These are phyloP conservation scores for Enchytraeus crypticus DNA, from an alignment of 2,888 invertebrate genomes.

Conservation along the genomic window DNA sequence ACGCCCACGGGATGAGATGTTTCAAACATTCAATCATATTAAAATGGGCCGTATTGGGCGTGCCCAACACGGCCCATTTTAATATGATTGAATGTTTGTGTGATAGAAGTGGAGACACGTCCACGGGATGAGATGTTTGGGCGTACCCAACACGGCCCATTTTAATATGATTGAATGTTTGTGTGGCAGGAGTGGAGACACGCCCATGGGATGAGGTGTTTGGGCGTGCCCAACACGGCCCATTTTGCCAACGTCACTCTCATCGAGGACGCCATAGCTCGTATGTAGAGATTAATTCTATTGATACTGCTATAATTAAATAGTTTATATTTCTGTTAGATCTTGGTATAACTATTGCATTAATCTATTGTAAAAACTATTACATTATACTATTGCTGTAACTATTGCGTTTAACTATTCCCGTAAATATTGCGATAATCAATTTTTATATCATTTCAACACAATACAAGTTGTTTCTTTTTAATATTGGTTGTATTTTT, in stretches of 20 bases:
- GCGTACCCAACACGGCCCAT: constrained; percentile 98
- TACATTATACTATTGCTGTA: background rate
- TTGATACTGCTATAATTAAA: too few species aligned
- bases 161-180: too few species aligned
- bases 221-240: constrained; percentile 98
- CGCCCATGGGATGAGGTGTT: constrained; percentile 85
- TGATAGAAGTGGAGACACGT: constrained; percentile 65
- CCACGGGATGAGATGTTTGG: constrained; percentile 91
- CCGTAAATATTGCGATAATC: too few species aligned
- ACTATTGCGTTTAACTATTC: background rate
- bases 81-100: too few species aligned
- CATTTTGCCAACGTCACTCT: constrained; percentile 99
- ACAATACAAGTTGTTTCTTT: too few species aligned
- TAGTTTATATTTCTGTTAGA: background rate
- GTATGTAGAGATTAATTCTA: constrained; percentile 63
- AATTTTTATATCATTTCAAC: too few species aligned
- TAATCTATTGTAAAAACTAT: background rate
- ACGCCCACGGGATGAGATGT: too few species aligned
- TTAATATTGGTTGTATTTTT: too few species aligned
- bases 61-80: too few species aligned
- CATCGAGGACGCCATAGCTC: constrained; percentile 89
- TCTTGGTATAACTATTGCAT: background rate
- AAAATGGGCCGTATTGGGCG: too few species aligned
- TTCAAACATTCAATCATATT: too few species aligned
- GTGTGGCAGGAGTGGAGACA: constrained; percentile 65